phyloP scores from a whole-genome alignment of 2,113 vertebrate species.

The Melanerpes formicivorus region DNA sequence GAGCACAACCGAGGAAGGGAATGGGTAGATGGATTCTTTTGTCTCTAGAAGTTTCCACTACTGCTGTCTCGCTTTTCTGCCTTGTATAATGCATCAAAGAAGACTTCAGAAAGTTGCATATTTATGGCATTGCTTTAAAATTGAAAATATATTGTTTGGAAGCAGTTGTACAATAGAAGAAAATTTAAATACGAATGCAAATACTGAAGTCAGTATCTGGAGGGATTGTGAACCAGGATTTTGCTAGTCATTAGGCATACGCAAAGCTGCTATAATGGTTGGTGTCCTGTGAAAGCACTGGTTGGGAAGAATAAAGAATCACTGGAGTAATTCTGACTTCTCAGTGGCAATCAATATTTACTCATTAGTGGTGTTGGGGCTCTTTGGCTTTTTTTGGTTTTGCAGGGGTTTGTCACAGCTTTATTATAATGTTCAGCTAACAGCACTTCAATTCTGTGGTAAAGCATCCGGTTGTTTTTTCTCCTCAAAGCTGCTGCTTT shows the following conservation, averaged over 20 bases:
- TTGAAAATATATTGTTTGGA: not conserved
- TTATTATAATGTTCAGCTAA: not conserved
- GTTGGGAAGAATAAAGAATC: not conserved
- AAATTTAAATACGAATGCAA: not conserved
- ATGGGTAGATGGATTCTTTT: not conserved
- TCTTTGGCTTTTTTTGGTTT: not conserved
- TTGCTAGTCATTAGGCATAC: not conserved
- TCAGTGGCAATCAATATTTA: not conserved
- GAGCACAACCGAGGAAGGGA: not conserved
- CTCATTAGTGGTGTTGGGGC: not conserved
- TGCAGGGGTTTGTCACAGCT: not conserved
- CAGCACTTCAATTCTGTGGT: not conserved
- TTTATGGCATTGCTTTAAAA: constrained; percentile 8
- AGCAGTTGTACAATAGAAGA: not conserved
- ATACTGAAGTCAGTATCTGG: not conserved
- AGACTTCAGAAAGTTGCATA: not conserved
- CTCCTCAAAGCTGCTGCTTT: not conserved
- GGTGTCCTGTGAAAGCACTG: not conserved
- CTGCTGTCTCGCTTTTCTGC: not conserved
- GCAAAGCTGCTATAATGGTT: not conserved
- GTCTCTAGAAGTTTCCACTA: not conserved
- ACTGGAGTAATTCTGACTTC: not conserved
- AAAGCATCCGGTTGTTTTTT: not conserved
- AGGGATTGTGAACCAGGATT: not conserved
- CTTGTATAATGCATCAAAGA: not conserved